These are phyloP conservation scores for Unio pictorum DNA, from an alignment of 2,888 invertebrate genomes.

Conservation along the genomic window DNA sequence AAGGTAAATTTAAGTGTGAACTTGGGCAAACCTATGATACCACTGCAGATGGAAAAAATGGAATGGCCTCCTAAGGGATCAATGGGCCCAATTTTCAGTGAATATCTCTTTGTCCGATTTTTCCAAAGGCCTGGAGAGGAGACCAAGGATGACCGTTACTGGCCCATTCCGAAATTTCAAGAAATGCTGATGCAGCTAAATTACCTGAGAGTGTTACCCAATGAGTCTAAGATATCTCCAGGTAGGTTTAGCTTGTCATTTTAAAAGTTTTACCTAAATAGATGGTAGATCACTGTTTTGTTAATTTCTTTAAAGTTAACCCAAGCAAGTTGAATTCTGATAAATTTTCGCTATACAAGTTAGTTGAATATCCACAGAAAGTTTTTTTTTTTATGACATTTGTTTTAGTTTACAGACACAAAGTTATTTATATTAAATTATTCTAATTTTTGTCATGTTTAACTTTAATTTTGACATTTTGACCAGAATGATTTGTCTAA, in stretches of 20 bases:
- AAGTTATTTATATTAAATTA: too few species aligned
- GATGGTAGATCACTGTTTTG: too few species aligned
- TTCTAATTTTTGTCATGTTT: too few species aligned
- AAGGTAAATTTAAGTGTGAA: slow-evolving; percentile 66
- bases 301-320: too few species aligned
- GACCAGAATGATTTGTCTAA: too few species aligned
- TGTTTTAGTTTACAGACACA: too few species aligned
- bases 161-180: slow-evolving; percentile 64
- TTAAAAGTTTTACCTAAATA: too few species aligned
- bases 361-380: too few species aligned
- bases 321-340: too few species aligned
- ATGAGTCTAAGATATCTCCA: slow-evolving; percentile 37
- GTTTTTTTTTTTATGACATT: too few species aligned
- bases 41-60: slow-evolving; percentile 66
- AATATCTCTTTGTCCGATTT: slow-evolving; percentile 66
- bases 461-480: too few species aligned
- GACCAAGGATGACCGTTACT: slow-evolving; percentile 55
- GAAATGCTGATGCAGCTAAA: slow-evolving; percentile 68
- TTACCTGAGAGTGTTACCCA: slow-evolving; percentile 52
- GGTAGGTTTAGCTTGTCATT: slow-evolving; percentile 29
- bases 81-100: slow-evolving; percentile 69
- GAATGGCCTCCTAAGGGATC: slow-evolving; percentile 68
- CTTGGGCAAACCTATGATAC: slow-evolving; percentile 66
- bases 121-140: slow-evolving; percentile 52
- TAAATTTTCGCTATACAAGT: too few species aligned